These are phyloP conservation scores for Drosophila nigrodunni DNA, from an alignment of 1,140 invertebrate genomes.

Conservation along the genomic window DNA sequence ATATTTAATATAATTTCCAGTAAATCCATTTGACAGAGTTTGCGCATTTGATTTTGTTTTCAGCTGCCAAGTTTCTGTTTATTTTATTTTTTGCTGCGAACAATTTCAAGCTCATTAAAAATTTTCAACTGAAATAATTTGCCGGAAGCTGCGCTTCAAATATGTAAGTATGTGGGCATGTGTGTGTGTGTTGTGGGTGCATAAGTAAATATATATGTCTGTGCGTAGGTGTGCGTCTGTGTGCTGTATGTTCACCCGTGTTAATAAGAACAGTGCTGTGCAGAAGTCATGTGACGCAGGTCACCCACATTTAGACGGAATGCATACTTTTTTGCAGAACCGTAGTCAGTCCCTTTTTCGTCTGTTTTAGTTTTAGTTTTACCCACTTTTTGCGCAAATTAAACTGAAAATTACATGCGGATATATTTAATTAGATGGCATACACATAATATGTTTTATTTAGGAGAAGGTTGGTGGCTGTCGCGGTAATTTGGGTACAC, in stretches of 20 bases:
- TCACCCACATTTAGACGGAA: background rate
- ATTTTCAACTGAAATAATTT: constrained; percentile 81
- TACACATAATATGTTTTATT: constrained; percentile 65
- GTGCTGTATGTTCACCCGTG: constrained; percentile 34
- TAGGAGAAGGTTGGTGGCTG: constrained; percentile 27
- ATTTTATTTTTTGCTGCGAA: constrained; percentile 43
- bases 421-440: constrained; percentile 77
- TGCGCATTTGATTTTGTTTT: constrained; percentile 30
- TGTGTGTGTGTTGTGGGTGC: constrained; percentile 19
- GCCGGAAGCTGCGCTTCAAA: constrained; percentile 64
- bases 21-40: constrained; percentile 30
- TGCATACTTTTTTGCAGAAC: constrained; percentile 33
- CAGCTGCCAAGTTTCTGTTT: constrained; percentile 21
- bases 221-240: constrained; percentile 1
- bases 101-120: constrained; percentile 79
- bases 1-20: constrained; percentile 20
- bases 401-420: constrained; percentile 68
- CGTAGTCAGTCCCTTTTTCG: constrained; percentile 21
- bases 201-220: background rate
- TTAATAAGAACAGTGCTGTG: constrained; percentile 41
- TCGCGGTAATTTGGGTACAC: constrained; percentile 44
- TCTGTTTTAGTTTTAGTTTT: constrained; percentile 68
- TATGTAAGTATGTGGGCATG: constrained; percentile 19
- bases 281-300: constrained; percentile 27
- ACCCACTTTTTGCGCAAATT: constrained; percentile 64